Base-by-base conservation (phyloP, 2,113 vertebrate genomes). In the Notiomystis cincta region DNA sequence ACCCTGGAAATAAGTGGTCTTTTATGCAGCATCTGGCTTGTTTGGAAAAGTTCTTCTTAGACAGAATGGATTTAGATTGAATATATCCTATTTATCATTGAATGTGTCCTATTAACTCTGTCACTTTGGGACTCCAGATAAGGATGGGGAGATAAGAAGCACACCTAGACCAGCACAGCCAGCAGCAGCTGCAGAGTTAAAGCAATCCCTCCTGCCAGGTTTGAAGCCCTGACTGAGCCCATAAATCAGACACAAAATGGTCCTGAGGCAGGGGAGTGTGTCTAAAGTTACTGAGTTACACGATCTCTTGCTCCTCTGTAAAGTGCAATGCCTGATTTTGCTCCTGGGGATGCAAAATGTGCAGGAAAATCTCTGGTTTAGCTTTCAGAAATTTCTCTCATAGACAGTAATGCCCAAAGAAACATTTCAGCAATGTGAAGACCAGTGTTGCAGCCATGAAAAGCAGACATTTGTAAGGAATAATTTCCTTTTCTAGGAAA, bases 171-270 rank as follows among this genome's bases (percentile, higher is more conserved):
- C n/a, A 69, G 38, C 35, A 38, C 16, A 77, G 48, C 40, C 19
- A 37, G 22, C 60, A 72, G 87, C 28, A 95, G 61, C 66, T 87
- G 35, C 42, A 84, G 51, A 84, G 77, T 95, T 93, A 92, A 87
- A 79, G 28, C 48, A 67, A 9, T 15, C 17, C 28, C 22, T 91
- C 31, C 2, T 33, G 48, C 44, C 83, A 79, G 60, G 42, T 44
- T 92, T 3, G 0, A 67, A 92, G 31, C 33, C 57, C 72, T 38
- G 23, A 30, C 83, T 38, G 70, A 82, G 83, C 11, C 90, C 73
- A 1, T 87, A 96, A 94, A 95, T 95, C 95, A 94, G 45, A 31
- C 45, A 70, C 69, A 95, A 90, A 95, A 82, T 31, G 69, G 40
- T 60, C 20, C 17, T 44, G 82, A 91, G 86, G 51, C 71, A 53